These are phyloP conservation scores for Hypotaenidia okinawae DNA, from an alignment of 2,797 vertebrate genomes.

Conservation along the genomic window DNA sequence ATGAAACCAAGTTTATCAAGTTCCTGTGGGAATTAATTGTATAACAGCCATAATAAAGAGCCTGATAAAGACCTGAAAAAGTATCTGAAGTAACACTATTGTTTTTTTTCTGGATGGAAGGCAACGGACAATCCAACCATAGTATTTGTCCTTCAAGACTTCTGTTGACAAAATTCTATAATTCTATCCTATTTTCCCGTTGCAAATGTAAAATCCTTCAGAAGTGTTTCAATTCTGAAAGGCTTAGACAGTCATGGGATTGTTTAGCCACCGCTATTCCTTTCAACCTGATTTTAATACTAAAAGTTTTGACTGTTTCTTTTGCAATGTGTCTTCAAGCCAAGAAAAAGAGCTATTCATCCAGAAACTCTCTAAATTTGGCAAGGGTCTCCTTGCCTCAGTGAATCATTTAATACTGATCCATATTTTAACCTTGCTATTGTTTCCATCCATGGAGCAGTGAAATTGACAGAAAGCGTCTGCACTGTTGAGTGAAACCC, in stretches of 20 bases:
- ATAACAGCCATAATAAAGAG: background rate
- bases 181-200: background rate
- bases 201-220: background rate
- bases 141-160: background rate
- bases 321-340: background rate
- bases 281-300: background rate
- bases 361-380: background rate
- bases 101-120: background rate
- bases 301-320: background rate
- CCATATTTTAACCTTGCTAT: background rate
- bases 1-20: background rate
- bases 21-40: background rate
- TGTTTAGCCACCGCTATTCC: background rate
- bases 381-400: background rate
- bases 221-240: background rate
- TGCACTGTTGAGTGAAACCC: background rate
- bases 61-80: background rate
- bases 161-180: background rate
- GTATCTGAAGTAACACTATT: background rate
- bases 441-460: background rate
- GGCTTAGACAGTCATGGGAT: background rate
- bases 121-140: background rate
- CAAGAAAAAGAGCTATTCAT: background rate
- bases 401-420: background rate
- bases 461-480: background rate